Base-by-base conservation (phyloP, 2,113 vertebrate genomes). In the Piprites chloris region DNA sequence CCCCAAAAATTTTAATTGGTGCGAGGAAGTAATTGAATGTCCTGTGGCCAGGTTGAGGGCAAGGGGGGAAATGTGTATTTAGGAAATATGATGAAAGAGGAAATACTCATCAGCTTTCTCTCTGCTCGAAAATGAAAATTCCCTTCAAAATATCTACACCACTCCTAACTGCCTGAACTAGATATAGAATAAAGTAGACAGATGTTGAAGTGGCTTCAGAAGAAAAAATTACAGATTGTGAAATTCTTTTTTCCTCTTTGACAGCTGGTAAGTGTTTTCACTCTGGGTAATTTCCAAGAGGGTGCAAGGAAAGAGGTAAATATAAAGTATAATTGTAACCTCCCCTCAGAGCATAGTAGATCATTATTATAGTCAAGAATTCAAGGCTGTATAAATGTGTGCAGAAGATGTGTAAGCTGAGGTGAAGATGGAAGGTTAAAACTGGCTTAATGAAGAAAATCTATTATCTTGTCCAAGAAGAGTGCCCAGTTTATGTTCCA, bases 191-290 rank as follows among this genome's bases (percentile, higher is more conserved):
- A n/a, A 91, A 89, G 42, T 13, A 73, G 61, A 63, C 14, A 72
- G 44, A 49, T 44, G 17, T 44, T 49, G 59, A 91, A 85, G n/a
- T 26, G 21, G 85, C 28, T 85, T 78, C 24, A 52, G 59, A 37
- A 85, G 44, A 85, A 85, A 18, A 93, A 81, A 37, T 4, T 49
- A 49, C 24, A 85, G 23, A 33, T 32, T 82, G 32, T 82, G 32
- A 92, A 96, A 79, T 68, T 52, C 18, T 62, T 93, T 93, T 69
- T 68, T 75, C 24, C n/a, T 85, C n/a, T 92, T 82, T 87, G 77
- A 69, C n/a, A 85, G 18, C 5, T 77, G 17, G 11, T n/a, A 65
- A 53, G 17, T 56, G 83, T 83, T 92, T 89, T 83, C 14, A 14
- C 11, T 52, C 32, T 71, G 23, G 10, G 11, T 75, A 74, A 77